Percentiles rank a stretch among this genome's conserved stretches.
Conservation (phyloP, 1,140 invertebrate species). For the Chionoecetes opilio region DNA sequence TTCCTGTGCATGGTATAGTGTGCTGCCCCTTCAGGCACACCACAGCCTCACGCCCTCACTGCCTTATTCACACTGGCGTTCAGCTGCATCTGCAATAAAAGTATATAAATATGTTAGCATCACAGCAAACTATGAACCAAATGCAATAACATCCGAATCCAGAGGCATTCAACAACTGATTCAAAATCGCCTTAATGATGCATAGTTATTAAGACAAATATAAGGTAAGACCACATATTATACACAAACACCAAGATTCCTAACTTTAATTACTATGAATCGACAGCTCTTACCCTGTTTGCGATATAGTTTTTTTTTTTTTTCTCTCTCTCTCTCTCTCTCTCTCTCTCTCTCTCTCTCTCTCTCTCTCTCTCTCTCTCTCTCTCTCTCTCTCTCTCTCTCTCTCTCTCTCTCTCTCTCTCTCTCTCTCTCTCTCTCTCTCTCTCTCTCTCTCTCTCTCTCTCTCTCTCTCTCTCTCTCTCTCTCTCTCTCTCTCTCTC, state of each 20-base stretch:
- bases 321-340: background rate
- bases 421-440: background rate
- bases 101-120: background rate
- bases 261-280: background rate
- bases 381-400: too few relatives aligned
- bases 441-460: background rate
- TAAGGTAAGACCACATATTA: background rate
- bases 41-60: background rate
- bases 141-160: too few relatives aligned
- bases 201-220: too few relatives aligned
- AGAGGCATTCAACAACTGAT: too few relatives aligned
- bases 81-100: background rate
- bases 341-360: constrained; percentile 29
- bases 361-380: background rate
- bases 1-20: background rate
- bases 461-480: background rate
- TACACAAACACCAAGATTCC: constrained; percentile 21
- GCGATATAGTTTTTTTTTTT: too few relatives aligned
- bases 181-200: too few relatives aligned
- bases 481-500: background rate
- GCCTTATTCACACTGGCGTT: background rate
- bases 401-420: background rate
- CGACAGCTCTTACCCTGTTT: background rate
- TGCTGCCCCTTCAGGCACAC: background rate
- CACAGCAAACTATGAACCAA: too few relatives aligned